phyloP scores from a whole-genome alignment of 2,888 invertebrate species.

The Poecilus cupreus region DNA sequence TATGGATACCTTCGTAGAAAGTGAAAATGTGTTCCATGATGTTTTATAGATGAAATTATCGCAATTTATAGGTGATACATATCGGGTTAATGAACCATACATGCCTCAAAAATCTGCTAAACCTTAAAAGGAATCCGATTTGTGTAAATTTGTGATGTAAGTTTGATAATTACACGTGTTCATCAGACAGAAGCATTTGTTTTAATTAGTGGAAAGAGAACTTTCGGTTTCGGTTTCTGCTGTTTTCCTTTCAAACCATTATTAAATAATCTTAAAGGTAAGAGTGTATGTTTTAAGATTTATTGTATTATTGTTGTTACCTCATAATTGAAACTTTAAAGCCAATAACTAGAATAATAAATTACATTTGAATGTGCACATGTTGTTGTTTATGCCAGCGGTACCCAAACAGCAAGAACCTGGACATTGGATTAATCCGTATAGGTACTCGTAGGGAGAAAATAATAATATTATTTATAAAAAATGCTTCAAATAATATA shows the following conservation, averaged over 20 bases:
- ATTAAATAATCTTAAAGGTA: conserved; percentile 36
- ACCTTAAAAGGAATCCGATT: not conserved
- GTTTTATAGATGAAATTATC: conserved; percentile 53
- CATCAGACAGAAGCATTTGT: conserved; percentile 4
- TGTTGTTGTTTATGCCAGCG: conserved; percentile 15
- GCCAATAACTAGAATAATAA: not conserved
- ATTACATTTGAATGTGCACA: not conserved
- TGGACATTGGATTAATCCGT: not conserved
- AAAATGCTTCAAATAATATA: too few species aligned
- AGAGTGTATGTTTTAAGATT: not conserved
- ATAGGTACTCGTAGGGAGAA: too few species aligned
- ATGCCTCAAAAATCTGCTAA: not conserved
- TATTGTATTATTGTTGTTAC: conserved; percentile 18
- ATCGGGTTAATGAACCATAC: conserved; percentile 42
- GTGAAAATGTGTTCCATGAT: conserved; percentile 45
- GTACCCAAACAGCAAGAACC: not conserved
- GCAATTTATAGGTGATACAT: conserved; percentile 40
- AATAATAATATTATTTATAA: too few species aligned
- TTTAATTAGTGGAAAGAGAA: not conserved
- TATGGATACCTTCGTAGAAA: conserved; percentile 45
- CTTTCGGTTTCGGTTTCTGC: conserved; percentile 14
- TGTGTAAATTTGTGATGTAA: conserved; percentile 1
- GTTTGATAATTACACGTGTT: conserved; percentile 2
- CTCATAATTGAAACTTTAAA: conserved; percentile 25
- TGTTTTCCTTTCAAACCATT: conserved; percentile 4